Conservation (phyloP, 2,113 vertebrate species). For the Hydropotes inermis region DNA sequence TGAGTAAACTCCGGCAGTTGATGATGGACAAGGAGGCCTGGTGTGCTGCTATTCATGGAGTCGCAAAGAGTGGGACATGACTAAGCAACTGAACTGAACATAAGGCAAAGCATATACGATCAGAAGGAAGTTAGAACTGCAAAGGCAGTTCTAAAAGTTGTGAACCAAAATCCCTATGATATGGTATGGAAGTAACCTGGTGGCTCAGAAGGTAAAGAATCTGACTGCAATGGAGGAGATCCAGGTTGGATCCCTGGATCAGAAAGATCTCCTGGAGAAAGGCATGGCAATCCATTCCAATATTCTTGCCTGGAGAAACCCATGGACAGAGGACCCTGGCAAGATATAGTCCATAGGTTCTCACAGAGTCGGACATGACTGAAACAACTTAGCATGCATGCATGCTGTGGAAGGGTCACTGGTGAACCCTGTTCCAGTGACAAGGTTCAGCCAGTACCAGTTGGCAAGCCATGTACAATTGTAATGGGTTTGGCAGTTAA, state of each 20-base stretch:
- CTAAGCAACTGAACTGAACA: background rate
- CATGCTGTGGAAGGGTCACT: background rate
- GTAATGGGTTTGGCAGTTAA: background rate
- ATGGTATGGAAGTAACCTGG: background rate
- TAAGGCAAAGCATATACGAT: background rate
- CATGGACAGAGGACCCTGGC: background rate
- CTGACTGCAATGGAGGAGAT: background rate
- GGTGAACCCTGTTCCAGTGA: background rate
- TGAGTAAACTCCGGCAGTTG: too few relatives aligned
- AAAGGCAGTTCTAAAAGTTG: background rate
- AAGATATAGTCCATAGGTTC: background rate
- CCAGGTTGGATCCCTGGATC: background rate
- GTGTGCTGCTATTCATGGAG: background rate
- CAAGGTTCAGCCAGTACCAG: background rate
- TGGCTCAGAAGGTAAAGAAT: background rate
- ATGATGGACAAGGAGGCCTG: background rate
- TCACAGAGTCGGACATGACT: background rate
- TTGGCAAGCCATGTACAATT: background rate
- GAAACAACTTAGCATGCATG: background rate
- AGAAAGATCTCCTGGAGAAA: background rate
- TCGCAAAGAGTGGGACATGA: background rate
- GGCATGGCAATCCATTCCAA: background rate
- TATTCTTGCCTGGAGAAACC: background rate
- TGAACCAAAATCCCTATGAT: background rate
- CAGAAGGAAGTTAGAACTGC: background rate